phyloP scores from a whole-genome alignment of 2,888 invertebrate genomes.

The Carabus problematicus region DNA sequence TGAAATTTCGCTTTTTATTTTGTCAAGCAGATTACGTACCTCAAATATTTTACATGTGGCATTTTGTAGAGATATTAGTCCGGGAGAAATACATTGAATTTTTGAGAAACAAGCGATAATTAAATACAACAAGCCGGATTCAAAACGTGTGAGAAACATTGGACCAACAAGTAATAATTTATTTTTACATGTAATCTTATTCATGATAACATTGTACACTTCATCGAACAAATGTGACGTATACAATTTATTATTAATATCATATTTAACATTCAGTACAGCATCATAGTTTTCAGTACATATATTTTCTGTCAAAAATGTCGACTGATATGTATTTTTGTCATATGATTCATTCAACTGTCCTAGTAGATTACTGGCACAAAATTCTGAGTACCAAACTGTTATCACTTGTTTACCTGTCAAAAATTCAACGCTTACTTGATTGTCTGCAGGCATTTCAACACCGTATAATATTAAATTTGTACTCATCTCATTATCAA shows the following conservation, averaged over 20 bases:
- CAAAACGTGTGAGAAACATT: conserved; percentile 30
- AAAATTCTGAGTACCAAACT: conserved; percentile 35
- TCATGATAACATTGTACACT: conserved; percentile 13
- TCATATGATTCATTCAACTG: conserved; percentile 9
- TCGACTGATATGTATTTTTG: neutral
- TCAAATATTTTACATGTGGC: conserved; percentile 10
- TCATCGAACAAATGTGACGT: conserved; percentile 12
- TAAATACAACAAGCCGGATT: conserved; percentile 25
- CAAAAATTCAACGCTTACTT: conserved; percentile 9
- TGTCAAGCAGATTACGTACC: conserved; percentile 9
- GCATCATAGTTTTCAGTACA: neutral
- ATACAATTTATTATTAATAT: conserved; percentile 19
- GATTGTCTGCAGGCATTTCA: too few species aligned
- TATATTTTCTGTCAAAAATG: neutral
- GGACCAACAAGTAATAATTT: conserved; percentile 24
- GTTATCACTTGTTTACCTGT: conserved; percentile 27
- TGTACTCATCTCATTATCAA: too few species aligned
- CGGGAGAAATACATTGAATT: conserved; percentile 17
- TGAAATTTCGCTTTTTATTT: conserved; percentile 22
- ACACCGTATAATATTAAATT: too few species aligned
- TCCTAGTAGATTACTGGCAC: conserved; percentile 22
- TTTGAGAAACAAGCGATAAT: conserved; percentile 21
- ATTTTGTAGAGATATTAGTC: conserved; percentile 17
- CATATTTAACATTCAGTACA: conserved; percentile 8
- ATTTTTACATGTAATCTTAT: conserved; percentile 10